Percentiles rank a stretch among this genome's conserved stretches.
These are phyloP conservation scores for Drosophila meridiana DNA, from an alignment of 2,888 invertebrate genomes.

Conservation along the genomic window DNA sequence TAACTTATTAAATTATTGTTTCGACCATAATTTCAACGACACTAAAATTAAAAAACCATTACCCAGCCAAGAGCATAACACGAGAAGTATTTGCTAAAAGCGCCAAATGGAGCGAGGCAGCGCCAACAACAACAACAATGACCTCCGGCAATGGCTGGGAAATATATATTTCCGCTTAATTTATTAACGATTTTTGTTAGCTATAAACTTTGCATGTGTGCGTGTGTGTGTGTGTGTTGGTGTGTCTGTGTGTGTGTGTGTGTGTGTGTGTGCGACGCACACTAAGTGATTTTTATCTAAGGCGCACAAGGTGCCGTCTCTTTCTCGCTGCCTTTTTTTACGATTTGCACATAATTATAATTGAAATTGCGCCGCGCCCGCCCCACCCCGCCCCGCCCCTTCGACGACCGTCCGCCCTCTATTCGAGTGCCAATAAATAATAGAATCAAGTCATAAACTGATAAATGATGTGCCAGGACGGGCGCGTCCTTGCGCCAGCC, in stretches of 20 bases:
- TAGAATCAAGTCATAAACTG: constrained; percentile 83
- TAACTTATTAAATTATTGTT: constrained; percentile 78
- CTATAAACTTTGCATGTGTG: constrained; percentile 68
- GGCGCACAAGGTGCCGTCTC: constrained; percentile 33
- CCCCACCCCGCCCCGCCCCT: neutral
- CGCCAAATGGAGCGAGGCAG: constrained; percentile 63
- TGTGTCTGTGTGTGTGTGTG: constrained; percentile 20
- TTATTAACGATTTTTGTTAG: constrained; percentile 82
- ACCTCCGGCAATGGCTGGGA: constrained; percentile 43
- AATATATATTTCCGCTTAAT: constrained; percentile 83
- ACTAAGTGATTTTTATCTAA: constrained; percentile 78
- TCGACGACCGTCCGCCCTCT: constrained; percentile 35
- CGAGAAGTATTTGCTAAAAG: constrained; percentile 58
- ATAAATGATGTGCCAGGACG: constrained; percentile 71
- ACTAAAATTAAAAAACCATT: constrained; percentile 83
- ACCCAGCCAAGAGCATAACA: constrained; percentile 60
- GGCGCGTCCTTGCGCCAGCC: constrained; percentile 9
- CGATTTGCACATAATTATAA: constrained; percentile 83
- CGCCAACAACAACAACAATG: constrained; percentile 14
- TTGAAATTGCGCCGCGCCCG: constrained; percentile 78
- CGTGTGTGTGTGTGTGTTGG: constrained; percentile 18
- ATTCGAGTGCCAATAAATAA: constrained; percentile 81
- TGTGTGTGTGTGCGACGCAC: constrained; percentile 26
- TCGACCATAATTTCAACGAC: constrained; percentile 71
- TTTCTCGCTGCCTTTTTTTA: constrained; percentile 62